Evolutionary conservation across 2,888 invertebrate genomes (phyloP).

Genomic region (Chrysolina oricalcia): DNA sequence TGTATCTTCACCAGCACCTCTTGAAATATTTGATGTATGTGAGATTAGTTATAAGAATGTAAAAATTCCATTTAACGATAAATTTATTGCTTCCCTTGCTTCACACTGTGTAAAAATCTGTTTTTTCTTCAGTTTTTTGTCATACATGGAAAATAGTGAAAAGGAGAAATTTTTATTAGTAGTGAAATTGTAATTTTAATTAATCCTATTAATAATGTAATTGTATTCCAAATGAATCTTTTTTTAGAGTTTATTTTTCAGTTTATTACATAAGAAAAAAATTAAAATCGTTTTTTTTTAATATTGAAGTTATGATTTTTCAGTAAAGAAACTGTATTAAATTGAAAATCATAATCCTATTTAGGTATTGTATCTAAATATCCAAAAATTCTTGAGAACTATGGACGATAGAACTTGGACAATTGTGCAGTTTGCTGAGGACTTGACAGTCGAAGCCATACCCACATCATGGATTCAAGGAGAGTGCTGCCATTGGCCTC

Average conservation of each 20-base stretch:
- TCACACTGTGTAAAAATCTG: conserved; percentile 5
- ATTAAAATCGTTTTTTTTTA: not conserved
- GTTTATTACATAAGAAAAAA: not conserved
- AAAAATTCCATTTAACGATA: conserved; percentile 13
- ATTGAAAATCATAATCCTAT: not conserved
- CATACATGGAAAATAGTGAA: not conserved
- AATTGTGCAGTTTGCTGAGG: not conserved
- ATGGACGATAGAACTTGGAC: not conserved
- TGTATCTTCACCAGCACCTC: not conserved
- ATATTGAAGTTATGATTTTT: not conserved
- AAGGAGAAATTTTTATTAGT: not conserved
- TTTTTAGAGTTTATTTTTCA: not conserved
- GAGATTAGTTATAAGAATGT: conserved; percentile 17
- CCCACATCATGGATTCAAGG: conserved; percentile 1
- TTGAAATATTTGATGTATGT: conserved; percentile 5
- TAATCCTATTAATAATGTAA: not conserved
- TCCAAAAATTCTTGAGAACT: not conserved
- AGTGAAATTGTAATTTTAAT: not conserved
- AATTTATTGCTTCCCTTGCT: conserved; percentile 20
- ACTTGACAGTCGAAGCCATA: not conserved
- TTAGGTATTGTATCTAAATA: not conserved
- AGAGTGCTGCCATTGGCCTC: not conserved
- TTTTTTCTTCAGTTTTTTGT: not conserved
- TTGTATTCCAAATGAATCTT: not conserved
- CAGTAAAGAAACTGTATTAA: too few species aligned